Conservation (phyloP, 2,113 vertebrate genomes). For the Vimba vimba region DNA sequence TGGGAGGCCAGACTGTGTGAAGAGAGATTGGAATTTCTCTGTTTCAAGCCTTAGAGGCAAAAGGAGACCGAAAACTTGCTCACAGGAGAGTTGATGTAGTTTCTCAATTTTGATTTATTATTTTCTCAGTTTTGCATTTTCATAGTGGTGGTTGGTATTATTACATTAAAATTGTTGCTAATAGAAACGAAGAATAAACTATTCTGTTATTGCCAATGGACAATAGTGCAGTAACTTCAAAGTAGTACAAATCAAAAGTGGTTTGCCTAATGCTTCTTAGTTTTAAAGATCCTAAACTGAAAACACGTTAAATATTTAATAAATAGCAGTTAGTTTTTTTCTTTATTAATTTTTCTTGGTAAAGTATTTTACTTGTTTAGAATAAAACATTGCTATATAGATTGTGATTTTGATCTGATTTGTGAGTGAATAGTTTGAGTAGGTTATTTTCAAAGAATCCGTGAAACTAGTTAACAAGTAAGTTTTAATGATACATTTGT, state of each 20-base stretch:
- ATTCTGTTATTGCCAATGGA: background rate
- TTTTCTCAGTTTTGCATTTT: too few species aligned
- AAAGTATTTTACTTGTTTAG: background rate
- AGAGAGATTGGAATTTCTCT: constrained; percentile 27
- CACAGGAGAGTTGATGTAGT: background rate
- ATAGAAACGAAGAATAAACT: background rate
- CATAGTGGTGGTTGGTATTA: background rate
- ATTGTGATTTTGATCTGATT: background rate
- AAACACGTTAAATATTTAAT: background rate
- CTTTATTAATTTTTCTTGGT: too few species aligned
- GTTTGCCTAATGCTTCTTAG: background rate
- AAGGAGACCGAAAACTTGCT: background rate
- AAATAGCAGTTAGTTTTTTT: background rate
- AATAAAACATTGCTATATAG: background rate
- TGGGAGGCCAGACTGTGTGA: constrained; percentile 6
- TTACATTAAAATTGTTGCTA: background rate
- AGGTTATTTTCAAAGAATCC: background rate
- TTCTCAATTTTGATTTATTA: too few species aligned
- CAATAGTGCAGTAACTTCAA: background rate
- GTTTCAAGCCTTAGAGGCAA: background rate
- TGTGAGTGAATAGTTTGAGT: background rate
- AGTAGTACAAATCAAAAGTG: background rate
- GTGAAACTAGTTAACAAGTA: background rate
- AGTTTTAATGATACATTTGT: background rate
- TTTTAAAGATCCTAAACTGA: background rate